Base-by-base conservation (phyloP, 2,797 vertebrate species). In the Onychomys torridus region DNA sequence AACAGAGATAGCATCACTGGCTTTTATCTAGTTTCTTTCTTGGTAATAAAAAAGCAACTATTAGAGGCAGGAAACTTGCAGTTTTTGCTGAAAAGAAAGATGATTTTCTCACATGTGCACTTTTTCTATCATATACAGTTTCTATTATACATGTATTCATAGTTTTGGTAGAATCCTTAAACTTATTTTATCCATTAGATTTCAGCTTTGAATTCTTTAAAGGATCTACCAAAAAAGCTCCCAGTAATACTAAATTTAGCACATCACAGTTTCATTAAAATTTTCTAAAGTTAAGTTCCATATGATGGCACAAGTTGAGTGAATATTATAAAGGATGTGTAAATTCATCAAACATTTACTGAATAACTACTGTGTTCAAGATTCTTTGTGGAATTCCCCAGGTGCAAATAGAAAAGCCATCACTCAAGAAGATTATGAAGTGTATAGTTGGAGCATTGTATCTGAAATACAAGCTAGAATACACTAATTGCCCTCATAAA, bases 21-120 rank as follows among this genome's bases (percentile, higher is more conserved):
- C 91, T 98, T 97, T 93, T 96, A 81, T 97, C 97, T 97, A 95
- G 97, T 98, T 92, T 98, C 59, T 57, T 95, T 95, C 87, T 98
- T 94, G 92, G 55, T 97, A 97, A 94, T 96, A 49, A 97, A 96
- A 98, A 96, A 43, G 40, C 69, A 40, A 90, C 81, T 96, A 90
- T 16, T 49, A 96, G 77, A 94, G 69, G 85, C 25, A 96, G 83
- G 34, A 95, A 84, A 95, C 97, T 94, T 97, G 95, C 71, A 94
- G 86, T 90, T 84, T 77, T 55, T 83, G 46, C 37, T 55, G 12
- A 40, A 78, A 90, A 65, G 5, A n/a, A 94, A 93, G 69, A 4
- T 59, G 10, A 25, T 78, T 89, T 69, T 59, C 59, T 90, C 8
- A 40, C 5, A 87, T 82, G 23, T 59, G 89, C 75, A 75, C 5